phyloP scores from a whole-genome alignment of 2,797 vertebrate genomes.

The Merluccius polli region DNA sequence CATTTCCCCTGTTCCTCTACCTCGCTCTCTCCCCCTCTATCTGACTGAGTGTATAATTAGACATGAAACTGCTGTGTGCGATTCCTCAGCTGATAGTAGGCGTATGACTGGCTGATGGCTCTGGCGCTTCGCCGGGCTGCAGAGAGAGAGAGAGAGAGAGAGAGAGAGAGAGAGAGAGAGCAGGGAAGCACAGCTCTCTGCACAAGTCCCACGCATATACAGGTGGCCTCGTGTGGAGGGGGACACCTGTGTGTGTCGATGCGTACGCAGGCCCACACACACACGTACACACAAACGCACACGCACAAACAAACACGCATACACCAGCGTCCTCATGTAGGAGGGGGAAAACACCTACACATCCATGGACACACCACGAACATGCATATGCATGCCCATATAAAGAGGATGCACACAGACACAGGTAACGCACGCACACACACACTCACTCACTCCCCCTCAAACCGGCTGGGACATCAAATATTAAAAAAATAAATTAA shows the following conservation, averaged over 20 bases:
- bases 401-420: conserved; percentile 12
- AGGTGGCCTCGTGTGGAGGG: not conserved
- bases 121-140: conserved; percentile 47
- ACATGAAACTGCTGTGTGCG: conserved; percentile 70
- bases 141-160: conserved; percentile 51
- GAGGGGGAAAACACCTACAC: not conserved
- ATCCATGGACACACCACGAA: conserved; percentile 1
- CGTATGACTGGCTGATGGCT: conserved; percentile 68
- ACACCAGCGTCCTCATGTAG: not conserved
- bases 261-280: not conserved
- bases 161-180: not conserved
- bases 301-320: not conserved
- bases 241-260: not conserved
- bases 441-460: not conserved
- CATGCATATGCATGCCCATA: conserved; percentile 7
- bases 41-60: conserved; percentile 66
- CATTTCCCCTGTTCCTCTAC: conserved; percentile 43
- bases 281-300: not conserved
- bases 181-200: conserved; percentile 8
- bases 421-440: not conserved
- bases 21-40: conserved; percentile 13
- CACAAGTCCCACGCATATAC: conserved; percentile 34
- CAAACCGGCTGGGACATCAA: not conserved
- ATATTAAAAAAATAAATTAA: not conserved
- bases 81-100: conserved; percentile 71